Evolutionary conservation across 2,797 vertebrate genomes (phyloP).

Genomic region (Coluber constrictor): DNA sequence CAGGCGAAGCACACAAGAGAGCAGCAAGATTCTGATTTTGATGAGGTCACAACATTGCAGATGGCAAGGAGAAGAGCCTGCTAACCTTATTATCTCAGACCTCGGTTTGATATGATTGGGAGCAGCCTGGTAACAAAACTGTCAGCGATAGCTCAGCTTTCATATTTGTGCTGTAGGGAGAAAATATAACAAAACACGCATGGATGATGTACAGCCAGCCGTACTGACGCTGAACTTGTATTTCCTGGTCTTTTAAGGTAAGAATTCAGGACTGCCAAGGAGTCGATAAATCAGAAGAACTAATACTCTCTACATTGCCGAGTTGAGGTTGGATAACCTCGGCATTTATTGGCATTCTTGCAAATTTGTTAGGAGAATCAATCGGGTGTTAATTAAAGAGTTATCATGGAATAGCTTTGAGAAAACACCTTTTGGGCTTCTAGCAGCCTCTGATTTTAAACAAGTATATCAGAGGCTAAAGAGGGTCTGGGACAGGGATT

Average conservation of each 20-base stretch:
- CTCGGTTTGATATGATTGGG: conserved; percentile 12
- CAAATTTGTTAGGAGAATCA: not conserved
- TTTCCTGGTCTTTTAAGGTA: conserved; percentile 37
- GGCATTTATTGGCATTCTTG: not conserved
- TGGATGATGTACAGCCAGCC: conserved; percentile 33
- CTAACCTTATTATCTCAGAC: conserved; percentile 43
- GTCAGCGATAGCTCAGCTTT: conserved; percentile 20
- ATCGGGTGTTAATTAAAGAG: not conserved
- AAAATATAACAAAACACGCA: conserved; percentile 26
- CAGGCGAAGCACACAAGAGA: not conserved
- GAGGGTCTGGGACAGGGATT: not conserved
- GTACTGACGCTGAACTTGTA: not conserved
- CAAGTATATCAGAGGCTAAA: not conserved
- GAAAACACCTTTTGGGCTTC: not conserved
- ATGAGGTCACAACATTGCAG: conserved; percentile 15
- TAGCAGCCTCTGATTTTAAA: not conserved
- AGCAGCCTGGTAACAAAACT: conserved; percentile 15
- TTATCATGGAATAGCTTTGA: not conserved
- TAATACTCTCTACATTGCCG: not conserved
- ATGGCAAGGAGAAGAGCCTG: conserved; percentile 1
- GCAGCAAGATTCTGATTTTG: not conserved
- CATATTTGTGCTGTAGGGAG: not conserved
- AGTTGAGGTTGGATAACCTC: not conserved
- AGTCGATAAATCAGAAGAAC: not conserved
- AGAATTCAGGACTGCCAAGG: not conserved